Evolutionary conservation across 2,113 vertebrate genomes (phyloP), one percentile per base, ranked within the genome.

Genomic region (Platichthys flesus): DNA sequence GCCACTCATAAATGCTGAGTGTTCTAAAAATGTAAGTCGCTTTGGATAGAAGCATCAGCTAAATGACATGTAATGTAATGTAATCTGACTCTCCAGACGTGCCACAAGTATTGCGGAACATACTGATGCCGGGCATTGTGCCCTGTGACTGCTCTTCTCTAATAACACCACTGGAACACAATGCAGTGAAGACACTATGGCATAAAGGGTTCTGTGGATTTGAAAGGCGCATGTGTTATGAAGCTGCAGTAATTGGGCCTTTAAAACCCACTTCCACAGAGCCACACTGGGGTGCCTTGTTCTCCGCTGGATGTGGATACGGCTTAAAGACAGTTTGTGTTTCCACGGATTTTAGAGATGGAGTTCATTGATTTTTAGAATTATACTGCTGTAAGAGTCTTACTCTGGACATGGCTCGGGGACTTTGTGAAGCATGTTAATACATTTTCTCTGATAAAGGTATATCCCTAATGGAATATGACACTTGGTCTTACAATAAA

Each of bases 241-340:
- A 90, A 83, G 84, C 85, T 78, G 42, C 85, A 89, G 89, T 94
- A 93, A 94, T 94, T 94, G 92, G 86, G 69, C 85, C 82, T 91
- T 90, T 88, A 89, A 87, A 89, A 84, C 84, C 71, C 84, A 81
- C 61, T 83, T 83, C 69, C 68, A 73, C 42, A 65, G 81, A 79
- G 56, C 40, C 81, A 68, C 82, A 80, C 71, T 55, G 63, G 81
- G 70, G 69, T 90, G 80, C 66, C 85, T 83, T 70, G 64, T 86
- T 86, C 82, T 80, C 45, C 9, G 67, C 52, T 79, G 71, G 71
- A 86, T 81, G 74, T 77, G 72, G 73, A 74, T 74, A 63, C 70
- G 75, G 60, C 71, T 90, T 87, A 85, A 86, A 84, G 62, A 84
- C 77, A 87, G 82, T 90, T 81, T 74, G 64, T 62, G 80, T 68